These are phyloP conservation scores for Seriola dumerili DNA, from an alignment of 2,113 vertebrate species.

Conservation along the genomic window DNA sequence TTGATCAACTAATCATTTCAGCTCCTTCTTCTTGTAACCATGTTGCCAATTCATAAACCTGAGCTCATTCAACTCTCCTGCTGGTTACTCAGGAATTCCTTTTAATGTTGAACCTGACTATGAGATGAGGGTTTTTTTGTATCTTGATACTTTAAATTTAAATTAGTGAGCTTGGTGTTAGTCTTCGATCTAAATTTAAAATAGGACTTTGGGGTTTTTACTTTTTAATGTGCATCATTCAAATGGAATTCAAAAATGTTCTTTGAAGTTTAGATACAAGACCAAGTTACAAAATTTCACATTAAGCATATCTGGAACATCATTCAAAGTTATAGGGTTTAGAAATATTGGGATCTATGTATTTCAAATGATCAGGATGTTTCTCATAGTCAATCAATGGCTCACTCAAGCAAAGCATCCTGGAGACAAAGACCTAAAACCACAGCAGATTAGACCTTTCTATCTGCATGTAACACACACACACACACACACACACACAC, in stretches of 20 bases:
- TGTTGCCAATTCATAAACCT: neutral
- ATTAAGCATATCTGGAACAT: neutral
- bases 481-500: slow-evolving; percentile 42
- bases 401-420: slow-evolving; percentile 9
- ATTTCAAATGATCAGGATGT: neutral
- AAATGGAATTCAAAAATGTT: slow-evolving; percentile 10
- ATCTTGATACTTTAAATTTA: slow-evolving; percentile 16
- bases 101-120: slow-evolving; percentile 27
- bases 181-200: slow-evolving; percentile 34
- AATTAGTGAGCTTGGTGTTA: slow-evolving; percentile 3
- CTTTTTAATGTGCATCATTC: slow-evolving; percentile 16
- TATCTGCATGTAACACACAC: slow-evolving; percentile 52
- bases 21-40: neutral
- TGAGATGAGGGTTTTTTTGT: neutral
- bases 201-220: slow-evolving; percentile 6
- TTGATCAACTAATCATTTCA: neutral
- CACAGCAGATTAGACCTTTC: slow-evolving; percentile 34
- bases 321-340: neutral
- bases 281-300: neutral
- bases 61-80: slow-evolving; percentile 13
- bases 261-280: slow-evolving; percentile 6
- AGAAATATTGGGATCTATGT: neutral
- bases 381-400: slow-evolving; percentile 28
- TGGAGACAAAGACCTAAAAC: slow-evolving; percentile 30
- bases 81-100: slow-evolving; percentile 30